Base-by-base conservation (phyloP, 53 echinoderm and acorn worm genomes). In the Glandiceps talaboti region DNA sequence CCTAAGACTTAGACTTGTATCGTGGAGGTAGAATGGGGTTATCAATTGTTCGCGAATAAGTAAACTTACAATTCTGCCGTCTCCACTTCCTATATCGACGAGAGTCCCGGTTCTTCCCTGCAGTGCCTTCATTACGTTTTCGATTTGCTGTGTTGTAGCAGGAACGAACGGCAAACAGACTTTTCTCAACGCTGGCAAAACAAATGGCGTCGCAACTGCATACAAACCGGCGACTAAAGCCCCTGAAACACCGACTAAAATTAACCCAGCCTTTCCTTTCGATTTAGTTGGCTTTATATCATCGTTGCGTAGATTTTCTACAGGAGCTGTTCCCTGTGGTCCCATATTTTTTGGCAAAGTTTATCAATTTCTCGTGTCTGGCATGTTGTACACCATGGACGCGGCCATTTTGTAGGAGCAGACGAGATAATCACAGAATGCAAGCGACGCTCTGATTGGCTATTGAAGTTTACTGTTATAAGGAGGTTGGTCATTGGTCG, bases 41-140 rank as follows among this genome's bases (percentile, higher is more conserved):
- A n/a, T n/a, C n/a, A n/a, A n/a, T n/a, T n/a, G n/a, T n/a, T n/a
- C n/a, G n/a, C n/a, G n/a, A n/a, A n/a, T n/a, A n/a, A 45, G 20
- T 64, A 27, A 29, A 90, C 92, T 92, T 64, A 95, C 95, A 29
- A 95, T 90, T 81, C 92, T 90, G 14, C 95, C 95, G 81, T 95
- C 95, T 28, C 94, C 95, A 81, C 95, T 92, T 12, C 95, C 95
- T 1, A 95, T 79, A 81, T 95, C 92, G 12, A 90, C 88, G 30
- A 92, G 73, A 0, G 89, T 73, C 25, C 93, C 93, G 32, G 78
- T 79, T 0, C 85, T 82, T 31, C 82, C 82, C 26, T 76, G 33
- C 28, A 92, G 79, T 30, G 86, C 83, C 27, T 80, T 86, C 73
- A 92, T 87, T 30, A 92, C 92, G 77, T 92, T 95, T 25, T 82